Conservation (phyloP, 2,888 invertebrate genomes). For the Matsumyia berberina region DNA sequence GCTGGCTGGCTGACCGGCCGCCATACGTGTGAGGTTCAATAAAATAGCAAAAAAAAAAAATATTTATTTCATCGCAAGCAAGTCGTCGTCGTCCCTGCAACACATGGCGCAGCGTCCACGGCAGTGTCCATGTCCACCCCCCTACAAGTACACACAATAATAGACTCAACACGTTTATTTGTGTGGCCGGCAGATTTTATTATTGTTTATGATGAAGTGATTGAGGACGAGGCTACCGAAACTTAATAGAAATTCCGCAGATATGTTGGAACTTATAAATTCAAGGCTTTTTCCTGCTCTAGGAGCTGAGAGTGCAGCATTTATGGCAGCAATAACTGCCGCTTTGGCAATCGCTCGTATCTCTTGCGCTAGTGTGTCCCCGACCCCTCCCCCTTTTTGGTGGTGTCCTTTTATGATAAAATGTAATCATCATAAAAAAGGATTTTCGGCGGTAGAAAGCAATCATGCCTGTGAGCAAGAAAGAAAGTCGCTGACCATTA, state of each 20-base stretch:
- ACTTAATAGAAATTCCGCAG: slow-evolving; percentile 73
- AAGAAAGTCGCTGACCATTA: slow-evolving; percentile 45
- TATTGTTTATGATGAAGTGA: slow-evolving; percentile 75
- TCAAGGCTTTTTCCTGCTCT: slow-evolving; percentile 63
- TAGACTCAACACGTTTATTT: slow-evolving; percentile 71
- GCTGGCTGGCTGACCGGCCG: too few species aligned
- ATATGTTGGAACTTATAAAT: slow-evolving; percentile 74
- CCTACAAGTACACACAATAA: slow-evolving; percentile 63
- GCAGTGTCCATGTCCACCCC: slow-evolving; percentile 13
- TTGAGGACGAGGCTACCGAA: slow-evolving; percentile 64
- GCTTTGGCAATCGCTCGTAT: slow-evolving; percentile 67
- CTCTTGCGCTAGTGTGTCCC: slow-evolving; percentile 19
- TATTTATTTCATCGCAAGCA: slow-evolving; percentile 50
- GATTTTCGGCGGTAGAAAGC: slow-evolving; percentile 70
- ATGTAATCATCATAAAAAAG: slow-evolving; percentile 81
- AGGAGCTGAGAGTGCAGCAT: slow-evolving; percentile 57
- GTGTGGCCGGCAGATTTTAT: slow-evolving; percentile 69
- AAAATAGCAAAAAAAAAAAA: slow-evolving; percentile 70
- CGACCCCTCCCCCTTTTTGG: not conserved
- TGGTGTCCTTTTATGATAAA: slow-evolving; percentile 78
- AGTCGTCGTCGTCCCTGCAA: slow-evolving; percentile 28
- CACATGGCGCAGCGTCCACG: slow-evolving; percentile 56
- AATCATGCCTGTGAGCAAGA: slow-evolving; percentile 45
- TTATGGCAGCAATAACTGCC: slow-evolving; percentile 71
- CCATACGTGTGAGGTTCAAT: slow-evolving; percentile 63